Conservation (phyloP, 2,797 vertebrate species). For the Anas bernieri region DNA sequence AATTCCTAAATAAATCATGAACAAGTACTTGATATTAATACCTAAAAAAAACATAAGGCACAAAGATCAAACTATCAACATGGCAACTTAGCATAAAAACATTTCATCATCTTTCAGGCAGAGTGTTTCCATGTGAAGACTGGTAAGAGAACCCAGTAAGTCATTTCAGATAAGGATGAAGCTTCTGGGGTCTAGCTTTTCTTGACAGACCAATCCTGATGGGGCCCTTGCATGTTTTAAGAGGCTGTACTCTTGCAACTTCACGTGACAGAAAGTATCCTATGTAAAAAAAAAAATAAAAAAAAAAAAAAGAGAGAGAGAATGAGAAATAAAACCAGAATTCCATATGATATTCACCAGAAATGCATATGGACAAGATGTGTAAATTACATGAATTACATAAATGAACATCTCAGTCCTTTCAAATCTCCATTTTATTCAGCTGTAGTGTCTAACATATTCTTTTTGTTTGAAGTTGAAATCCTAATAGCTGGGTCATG, state of each 20-base stretch:
- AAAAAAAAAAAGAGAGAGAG: neutral
- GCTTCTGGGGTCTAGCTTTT: constrained; percentile 85
- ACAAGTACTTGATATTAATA: constrained; percentile 40
- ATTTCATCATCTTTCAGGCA: constrained; percentile 15
- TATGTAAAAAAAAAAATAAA: constrained; percentile 47
- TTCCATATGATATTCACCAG: neutral
- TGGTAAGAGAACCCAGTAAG: neutral
- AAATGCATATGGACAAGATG: neutral
- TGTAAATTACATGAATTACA: neutral
- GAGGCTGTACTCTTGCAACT: constrained; percentile 83
- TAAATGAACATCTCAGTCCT: neutral
- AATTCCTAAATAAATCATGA: constrained; percentile 50
- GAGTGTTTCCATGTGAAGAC: neutral
- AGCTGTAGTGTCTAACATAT: neutral
- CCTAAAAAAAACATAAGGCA: neutral
- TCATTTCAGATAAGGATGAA: constrained; percentile 88
- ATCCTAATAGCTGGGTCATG: neutral
- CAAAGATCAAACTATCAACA: constrained; percentile 40
- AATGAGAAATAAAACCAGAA: neutral
- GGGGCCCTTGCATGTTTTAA: constrained; percentile 88
- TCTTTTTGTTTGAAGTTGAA: neutral
- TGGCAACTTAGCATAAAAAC: constrained; percentile 4
- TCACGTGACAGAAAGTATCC: constrained; percentile 74
- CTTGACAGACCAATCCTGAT: constrained; percentile 91
- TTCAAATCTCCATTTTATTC: neutral